These are phyloP conservation scores for Pelecanoides urinatrix DNA, from an alignment of 2,113 vertebrate species.

Conservation along the genomic window DNA sequence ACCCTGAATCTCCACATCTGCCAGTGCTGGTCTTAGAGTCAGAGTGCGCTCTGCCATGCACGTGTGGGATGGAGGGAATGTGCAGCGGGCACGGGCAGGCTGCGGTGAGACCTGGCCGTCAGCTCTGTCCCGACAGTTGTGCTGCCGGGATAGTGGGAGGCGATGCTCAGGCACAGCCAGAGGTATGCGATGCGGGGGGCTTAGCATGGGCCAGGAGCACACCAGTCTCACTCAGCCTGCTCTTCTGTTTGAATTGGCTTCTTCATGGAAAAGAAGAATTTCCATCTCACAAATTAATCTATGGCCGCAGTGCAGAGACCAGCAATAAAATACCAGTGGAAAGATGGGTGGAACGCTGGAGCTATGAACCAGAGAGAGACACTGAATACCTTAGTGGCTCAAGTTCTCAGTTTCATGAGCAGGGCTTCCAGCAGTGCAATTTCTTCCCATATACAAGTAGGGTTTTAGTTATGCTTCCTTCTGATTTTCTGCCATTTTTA, in stretches of 20 bases:
- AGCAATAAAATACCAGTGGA: background rate
- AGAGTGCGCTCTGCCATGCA: background rate
- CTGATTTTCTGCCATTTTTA: background rate
- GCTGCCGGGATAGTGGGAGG: rapidly evolving
- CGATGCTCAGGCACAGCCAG: background rate
- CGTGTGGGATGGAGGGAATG: background rate
- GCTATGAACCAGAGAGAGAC: background rate
- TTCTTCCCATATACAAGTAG: background rate
- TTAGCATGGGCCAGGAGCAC: rapidly evolving
- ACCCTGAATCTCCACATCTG: background rate
- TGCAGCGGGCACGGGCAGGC: rapidly evolving
- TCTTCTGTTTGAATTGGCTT: background rate
- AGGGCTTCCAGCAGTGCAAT: background rate
- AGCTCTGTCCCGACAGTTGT: rapidly evolving
- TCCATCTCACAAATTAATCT: background rate
- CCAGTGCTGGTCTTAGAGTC: background rate
- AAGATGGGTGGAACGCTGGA: background rate
- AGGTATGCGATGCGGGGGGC: rapidly evolving
- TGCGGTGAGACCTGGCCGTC: background rate
- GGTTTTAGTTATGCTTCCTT: background rate
- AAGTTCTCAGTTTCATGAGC: background rate
- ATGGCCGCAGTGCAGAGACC: background rate
- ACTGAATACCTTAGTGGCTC: background rate
- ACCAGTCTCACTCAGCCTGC: background rate
- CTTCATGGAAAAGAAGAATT: background rate